Evolutionary conservation across 2,888 invertebrate genomes (phyloP).

Genomic region (Diaperis boleti): DNA sequence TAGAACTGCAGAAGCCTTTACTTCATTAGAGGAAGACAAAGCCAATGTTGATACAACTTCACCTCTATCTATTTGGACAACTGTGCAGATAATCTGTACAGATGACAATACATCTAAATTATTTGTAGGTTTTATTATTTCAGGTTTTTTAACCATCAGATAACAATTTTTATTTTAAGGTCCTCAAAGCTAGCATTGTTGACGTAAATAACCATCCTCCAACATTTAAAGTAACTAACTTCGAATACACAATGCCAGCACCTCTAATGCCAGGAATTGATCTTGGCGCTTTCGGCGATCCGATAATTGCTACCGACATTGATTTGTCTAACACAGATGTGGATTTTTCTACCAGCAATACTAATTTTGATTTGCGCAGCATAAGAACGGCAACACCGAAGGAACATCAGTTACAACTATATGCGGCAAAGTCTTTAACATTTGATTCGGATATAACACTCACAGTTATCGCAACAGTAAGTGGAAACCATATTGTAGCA

Average conservation of each 20-base stretch:
- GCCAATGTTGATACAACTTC: too few species aligned
- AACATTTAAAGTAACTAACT: slow-evolving; percentile 61
- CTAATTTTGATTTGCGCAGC: slow-evolving; percentile 47
- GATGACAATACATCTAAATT: not conserved
- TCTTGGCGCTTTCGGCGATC: slow-evolving; percentile 64
- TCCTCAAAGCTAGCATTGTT: slow-evolving; percentile 57
- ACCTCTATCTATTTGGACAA: not conserved
- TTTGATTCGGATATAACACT: slow-evolving; percentile 44
- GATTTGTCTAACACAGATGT: slow-evolving; percentile 67
- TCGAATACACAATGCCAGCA: slow-evolving; percentile 66
- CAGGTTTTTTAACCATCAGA: not conserved
- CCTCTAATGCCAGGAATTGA: slow-evolving; percentile 66
- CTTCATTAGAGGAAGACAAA: too few species aligned
- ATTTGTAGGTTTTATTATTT: not conserved
- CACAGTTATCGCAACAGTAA: slow-evolving; percentile 56
- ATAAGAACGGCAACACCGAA: not conserved
- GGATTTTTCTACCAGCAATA: slow-evolving; percentile 44
- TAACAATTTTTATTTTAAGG: slow-evolving; percentile 19
- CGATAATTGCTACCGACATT: slow-evolving; percentile 67
- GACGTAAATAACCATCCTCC: slow-evolving; percentile 70
- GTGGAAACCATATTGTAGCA: too few species aligned
- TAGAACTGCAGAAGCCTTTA: too few species aligned
- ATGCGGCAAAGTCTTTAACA: slow-evolving; percentile 40
- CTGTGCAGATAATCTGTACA: not conserved
- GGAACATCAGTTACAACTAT: too few species aligned